A percentile compares a stretch with the other conserved stretches of the same genome.
Evolutionary conservation across 2,113 vertebrate genomes (phyloP).

Genomic region (Seriola aureovittata): DNA sequence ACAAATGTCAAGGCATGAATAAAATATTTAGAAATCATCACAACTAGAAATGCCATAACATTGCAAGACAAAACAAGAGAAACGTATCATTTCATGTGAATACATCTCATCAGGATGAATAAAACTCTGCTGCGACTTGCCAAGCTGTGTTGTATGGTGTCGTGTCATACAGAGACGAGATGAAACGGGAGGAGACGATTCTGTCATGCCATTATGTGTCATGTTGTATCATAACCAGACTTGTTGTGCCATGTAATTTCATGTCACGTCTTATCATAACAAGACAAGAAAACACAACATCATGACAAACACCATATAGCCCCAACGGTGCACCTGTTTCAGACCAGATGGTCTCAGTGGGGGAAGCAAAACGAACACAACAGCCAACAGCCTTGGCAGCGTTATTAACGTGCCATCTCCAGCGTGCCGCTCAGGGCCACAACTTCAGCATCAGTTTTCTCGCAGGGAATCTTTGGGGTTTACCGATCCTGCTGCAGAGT

Average conservation of each 20-base stretch:
- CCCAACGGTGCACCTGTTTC: neutral
- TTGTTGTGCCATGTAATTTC: neutral
- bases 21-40: no score
- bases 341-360: slow-evolving; percentile 5
- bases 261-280: neutral
- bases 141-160: neutral
- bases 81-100: no score
- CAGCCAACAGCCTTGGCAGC: neutral
- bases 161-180: no score
- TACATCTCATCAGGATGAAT: no score
- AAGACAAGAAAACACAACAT: neutral
- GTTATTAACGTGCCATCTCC: neutral
- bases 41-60: no score
- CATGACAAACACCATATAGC: neutral
- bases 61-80: neutral
- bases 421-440: neutral
- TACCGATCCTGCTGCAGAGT: slow-evolving; percentile 8
- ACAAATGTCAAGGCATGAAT: no score
- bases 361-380: neutral
- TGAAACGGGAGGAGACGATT: neutral
- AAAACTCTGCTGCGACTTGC: neutral
- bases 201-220: neutral
- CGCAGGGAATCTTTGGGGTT: slow-evolving; percentile 1
- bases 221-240: neutral
- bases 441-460: neutral